Conservation (phyloP, 2,797 vertebrate species). For the Mormyrops attenuatus region DNA sequence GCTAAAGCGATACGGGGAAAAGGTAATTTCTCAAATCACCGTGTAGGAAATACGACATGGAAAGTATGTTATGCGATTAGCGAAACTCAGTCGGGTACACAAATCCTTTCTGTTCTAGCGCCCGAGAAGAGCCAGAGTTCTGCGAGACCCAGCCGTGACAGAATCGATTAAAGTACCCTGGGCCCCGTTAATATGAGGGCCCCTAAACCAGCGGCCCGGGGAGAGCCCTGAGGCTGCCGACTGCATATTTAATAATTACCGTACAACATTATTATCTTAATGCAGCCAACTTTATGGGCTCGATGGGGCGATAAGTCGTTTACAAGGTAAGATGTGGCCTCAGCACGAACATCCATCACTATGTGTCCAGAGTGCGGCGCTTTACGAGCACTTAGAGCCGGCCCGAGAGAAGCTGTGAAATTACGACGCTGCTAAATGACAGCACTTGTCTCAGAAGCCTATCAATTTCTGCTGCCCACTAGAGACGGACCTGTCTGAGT, state of each 20-base stretch:
- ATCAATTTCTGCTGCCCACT: conserved; percentile 31
- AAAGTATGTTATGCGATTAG: not conserved
- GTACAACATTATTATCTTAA: conserved; percentile 60
- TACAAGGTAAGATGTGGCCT: conserved; percentile 44
- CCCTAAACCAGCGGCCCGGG: conserved; percentile 28
- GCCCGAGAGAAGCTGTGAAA: conserved; percentile 26
- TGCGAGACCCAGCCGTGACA: not conserved
- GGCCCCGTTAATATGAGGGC: not conserved
- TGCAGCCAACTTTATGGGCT: conserved; percentile 55
- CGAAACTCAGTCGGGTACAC: not conserved
- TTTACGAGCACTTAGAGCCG: conserved; percentile 39
- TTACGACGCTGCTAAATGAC: not conserved
- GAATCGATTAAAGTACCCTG: not conserved
- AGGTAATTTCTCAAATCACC: not conserved
- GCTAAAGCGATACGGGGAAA: not conserved
- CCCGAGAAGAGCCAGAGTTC: not conserved
- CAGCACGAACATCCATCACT: conserved; percentile 45
- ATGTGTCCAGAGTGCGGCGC: conserved; percentile 43
- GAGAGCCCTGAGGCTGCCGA: conserved; percentile 59
- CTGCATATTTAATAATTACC: conserved; percentile 63
- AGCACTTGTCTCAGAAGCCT: not conserved
- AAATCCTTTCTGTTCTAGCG: not conserved
- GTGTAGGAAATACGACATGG: not conserved
- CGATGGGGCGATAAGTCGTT: conserved; percentile 47
- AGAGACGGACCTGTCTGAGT: conserved; percentile 39